Evolutionary conservation across 2,797 vertebrate species (phyloP).

Genomic region (Alectoris magna): DNA sequence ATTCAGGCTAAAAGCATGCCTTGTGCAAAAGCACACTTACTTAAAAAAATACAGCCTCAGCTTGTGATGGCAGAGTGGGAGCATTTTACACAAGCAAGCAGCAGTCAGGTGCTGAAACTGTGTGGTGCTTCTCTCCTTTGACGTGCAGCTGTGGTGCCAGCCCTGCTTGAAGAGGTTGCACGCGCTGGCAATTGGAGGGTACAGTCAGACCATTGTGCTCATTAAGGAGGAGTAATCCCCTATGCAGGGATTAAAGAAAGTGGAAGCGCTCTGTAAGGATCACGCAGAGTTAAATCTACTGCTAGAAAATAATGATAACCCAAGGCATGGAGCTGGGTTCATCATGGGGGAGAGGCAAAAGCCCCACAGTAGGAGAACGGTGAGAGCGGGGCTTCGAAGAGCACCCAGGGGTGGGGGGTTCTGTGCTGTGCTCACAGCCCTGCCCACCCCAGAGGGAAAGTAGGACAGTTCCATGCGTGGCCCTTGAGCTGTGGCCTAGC

Average conservation of each 20-base stretch:
- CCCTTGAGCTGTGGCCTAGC: not conserved
- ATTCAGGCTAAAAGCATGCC: not conserved
- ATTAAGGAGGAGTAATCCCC: not conserved
- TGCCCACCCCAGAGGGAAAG: not conserved
- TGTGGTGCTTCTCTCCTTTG: rapidly evolving
- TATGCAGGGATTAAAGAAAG: not conserved
- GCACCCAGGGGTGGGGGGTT: rapidly evolving
- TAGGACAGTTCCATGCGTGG: not conserved
- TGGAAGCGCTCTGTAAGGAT: not conserved
- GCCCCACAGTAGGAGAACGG: not conserved
- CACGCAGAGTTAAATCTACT: not conserved
- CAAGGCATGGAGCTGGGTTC: not conserved
- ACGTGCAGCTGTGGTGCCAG: too few relatives aligned
- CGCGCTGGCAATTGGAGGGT: rapidly evolving
- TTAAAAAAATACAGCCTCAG: too few relatives aligned
- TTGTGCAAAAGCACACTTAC: not conserved
- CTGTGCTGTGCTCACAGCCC: rapidly evolving
- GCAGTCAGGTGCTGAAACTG: not conserved
- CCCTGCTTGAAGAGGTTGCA: rapidly evolving
- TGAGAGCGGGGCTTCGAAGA: rapidly evolving
- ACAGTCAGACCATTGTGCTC: rapidly evolving
- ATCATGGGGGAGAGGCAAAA: not conserved
- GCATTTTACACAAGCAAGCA: not conserved
- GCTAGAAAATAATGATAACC: not conserved
- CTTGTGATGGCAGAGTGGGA: not conserved